Base-by-base conservation (phyloP, 2,797 vertebrate genomes). In the Crossoptilon crossoptilon region DNA sequence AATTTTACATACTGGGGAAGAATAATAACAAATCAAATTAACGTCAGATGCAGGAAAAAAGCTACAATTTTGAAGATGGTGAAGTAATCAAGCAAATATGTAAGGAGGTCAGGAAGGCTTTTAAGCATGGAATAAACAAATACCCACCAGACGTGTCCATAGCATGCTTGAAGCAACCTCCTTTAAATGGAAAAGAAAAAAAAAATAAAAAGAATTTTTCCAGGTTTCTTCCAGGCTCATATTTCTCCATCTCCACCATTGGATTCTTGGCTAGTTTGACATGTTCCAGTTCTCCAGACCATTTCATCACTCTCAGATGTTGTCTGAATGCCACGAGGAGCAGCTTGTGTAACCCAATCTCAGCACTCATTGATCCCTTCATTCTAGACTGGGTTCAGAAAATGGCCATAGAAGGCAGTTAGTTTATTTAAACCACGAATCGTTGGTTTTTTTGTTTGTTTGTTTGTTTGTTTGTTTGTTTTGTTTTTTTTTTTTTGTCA, bases 21-120 rank as follows among this genome's bases (percentile, higher is more conserved):
- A 92, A 95, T 63, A 96, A 92, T 78, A 90, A 91, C 31, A 92
- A 88, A 84, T 33, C 59, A 86, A 90, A 93, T 88, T 88, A 90
- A 81, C 75, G 72, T 90, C 68, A 90, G 77, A 86, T 84, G 31
- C 15, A 5, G 48, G 56, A 1, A 73, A 93, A 94, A 70, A 19
- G 35, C 69, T 78, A 63, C 44, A 29, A 16, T 90, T 93, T 69
- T 81, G 73, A 91, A 91, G 76, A 60, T 56, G 78, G 46, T 70
- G 41, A 93, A 84, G 60, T 88, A 88, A 81, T 84, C 84, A 95
- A 87, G 71, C 33, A 81, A 90, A 71, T 73, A 78, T 9, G 11
- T 60, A 66, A 88, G 43, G 31, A 83, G 41, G 73, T 81, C 69
- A 73, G 81, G 91, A 94, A 86, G 51, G 39, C 29, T 90, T 94